Conservation (phyloP, 2,113 vertebrate genomes). For the Rhizomys pruinosus region DNA sequence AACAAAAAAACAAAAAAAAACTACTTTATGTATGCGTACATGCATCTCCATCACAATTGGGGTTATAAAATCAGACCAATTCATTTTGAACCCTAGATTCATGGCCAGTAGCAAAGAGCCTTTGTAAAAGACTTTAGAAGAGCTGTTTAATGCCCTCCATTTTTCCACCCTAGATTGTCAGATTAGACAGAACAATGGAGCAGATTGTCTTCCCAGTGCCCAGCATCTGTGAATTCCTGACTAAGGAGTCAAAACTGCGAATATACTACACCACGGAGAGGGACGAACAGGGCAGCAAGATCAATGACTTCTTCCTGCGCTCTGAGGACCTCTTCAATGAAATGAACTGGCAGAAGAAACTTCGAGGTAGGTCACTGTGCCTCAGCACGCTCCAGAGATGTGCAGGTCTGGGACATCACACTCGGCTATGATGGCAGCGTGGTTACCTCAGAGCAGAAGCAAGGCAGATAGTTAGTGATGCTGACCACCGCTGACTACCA, state of each 20-base stretch:
- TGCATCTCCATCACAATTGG: background rate
- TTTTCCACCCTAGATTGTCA: constrained; percentile 91
- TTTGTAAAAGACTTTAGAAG: background rate
- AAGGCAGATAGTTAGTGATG: too few species aligned
- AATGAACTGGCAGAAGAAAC: constrained; percentile 99
- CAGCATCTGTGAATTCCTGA: constrained; percentile 99
- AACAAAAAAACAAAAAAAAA: too few species aligned
- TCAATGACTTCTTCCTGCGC: constrained; percentile 98
- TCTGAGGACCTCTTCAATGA: constrained; percentile 98
- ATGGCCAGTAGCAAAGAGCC: background rate
- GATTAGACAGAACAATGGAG: constrained; percentile 98
- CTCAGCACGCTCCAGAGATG: fast-evolving
- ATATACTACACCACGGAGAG: constrained; percentile 98
- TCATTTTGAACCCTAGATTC: background rate
- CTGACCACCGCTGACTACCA: background rate
- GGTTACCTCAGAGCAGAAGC: background rate
- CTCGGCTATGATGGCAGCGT: background rate
- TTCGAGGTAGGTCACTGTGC: constrained; percentile 90
- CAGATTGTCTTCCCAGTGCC: constrained; percentile 99
- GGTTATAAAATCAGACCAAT: background rate
- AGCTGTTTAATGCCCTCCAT: background rate
- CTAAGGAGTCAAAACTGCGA: constrained; percentile 96
- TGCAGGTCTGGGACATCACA: background rate
- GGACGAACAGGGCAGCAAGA: constrained; percentile 99
- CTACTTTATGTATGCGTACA: background rate